These are phyloP conservation scores for Amphiprion ocellaris DNA, from an alignment of 2,113 vertebrate species.

Conservation along the genomic window DNA sequence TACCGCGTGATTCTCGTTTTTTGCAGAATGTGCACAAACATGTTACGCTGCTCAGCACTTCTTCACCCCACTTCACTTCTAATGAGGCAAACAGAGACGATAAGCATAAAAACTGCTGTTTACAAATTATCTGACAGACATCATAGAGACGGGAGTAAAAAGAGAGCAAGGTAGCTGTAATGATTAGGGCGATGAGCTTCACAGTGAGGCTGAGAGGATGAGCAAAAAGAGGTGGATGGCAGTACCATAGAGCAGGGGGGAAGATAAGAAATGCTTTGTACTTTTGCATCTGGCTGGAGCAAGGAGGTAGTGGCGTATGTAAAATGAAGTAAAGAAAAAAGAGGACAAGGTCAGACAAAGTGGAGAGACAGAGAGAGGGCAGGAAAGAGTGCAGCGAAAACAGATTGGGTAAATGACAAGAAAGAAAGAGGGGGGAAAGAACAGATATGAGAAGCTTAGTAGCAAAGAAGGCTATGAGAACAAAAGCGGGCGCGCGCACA, in stretches of 20 bases:
- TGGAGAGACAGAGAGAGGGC: not conserved
- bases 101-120: not conserved
- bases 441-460: too few relatives aligned
- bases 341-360: not conserved
- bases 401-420: too few relatives aligned
- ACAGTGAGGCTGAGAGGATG: not conserved
- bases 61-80: not conserved
- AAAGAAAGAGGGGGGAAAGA: too few relatives aligned
- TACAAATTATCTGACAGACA: not conserved
- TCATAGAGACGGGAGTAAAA: not conserved
- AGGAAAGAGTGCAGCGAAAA: too few relatives aligned
- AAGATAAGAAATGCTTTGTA: not conserved
- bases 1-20: too few relatives aligned
- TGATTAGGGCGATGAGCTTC: not conserved
- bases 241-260: not conserved
- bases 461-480: too few relatives aligned
- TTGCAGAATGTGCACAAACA: too few relatives aligned
- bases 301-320: not conserved
- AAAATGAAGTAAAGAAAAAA: not conserved
- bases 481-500: too few relatives aligned
- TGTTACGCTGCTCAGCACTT: not conserved
- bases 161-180: not conserved
- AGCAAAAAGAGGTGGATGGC: slow-evolving; percentile 1
- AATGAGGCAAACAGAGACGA: not conserved
- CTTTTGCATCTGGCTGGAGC: not conserved